Evolutionary conservation across 2,113 vertebrate genomes (phyloP), one percentile per base, ranked within the genome.

Genomic region (Centropus bengalensis): DNA sequence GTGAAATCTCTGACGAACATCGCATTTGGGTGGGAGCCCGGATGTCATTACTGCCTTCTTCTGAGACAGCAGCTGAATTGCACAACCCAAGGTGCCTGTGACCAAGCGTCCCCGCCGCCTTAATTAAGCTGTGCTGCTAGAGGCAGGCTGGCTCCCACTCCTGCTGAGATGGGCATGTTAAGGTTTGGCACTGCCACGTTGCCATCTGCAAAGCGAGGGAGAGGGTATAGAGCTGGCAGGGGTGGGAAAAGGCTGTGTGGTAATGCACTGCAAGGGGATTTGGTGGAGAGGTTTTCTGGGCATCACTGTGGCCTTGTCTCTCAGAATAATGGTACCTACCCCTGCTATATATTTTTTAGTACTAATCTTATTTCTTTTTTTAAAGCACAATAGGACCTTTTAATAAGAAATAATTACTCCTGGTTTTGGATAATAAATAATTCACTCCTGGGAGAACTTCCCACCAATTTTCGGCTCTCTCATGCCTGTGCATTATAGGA

Each of bases 391-490:
- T 60, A 67, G 6, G 33, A 55, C n/a, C 81, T 89, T 84, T 80
- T 66, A 91, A 79, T 63, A 68, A 40, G 69, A 85, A 96, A 58
- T 69, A 86, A 86, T 89, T 78, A 36, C n/a, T 42, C 8, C 26
- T 68, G 10, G 82, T 93, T 91, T 71, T 83, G 14, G n/a, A 12
- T 85, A 75, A 68, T 24, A 83, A 69, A 26, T 33, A 47, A 26
- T 40, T 93, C 70, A 47, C 77, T 92, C 55, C 78, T 76, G 89
- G 78, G 47, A 79, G 86, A 52, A n/a, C 70, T 80, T 94, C 51
- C 63, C 63, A 88, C 68, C 73, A 42, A 84, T 95, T 75, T 44
- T 76, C 55, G 23, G 64, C 73, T 71, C 40, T 71, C 6, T 1
- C 22, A 49, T 12, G 73, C 51, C 86, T 49, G 49, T 19, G 54